A percentile compares a stretch with the other conserved stretches of the same genome.
Evolutionary conservation across 2,888 invertebrate genomes (phyloP).

Genomic region (Loripinus fragilis): DNA sequence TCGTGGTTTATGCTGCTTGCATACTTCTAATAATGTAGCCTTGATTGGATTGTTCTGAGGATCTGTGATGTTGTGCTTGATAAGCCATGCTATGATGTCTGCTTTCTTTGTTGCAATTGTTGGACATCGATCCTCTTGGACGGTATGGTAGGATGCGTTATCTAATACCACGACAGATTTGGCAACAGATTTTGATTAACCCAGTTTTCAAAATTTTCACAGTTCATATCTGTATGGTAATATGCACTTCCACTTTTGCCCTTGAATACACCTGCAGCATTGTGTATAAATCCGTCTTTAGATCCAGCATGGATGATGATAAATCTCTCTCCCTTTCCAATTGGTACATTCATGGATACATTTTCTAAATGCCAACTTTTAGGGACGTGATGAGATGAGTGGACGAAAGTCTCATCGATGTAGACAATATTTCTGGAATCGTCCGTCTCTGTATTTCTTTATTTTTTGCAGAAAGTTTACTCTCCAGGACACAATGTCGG

Average conservation of each 20-base stretch:
- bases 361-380: not conserved
- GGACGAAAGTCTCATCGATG: not conserved
- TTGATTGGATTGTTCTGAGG: too few relatives aligned
- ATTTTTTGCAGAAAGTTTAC: not conserved
- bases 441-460: not conserved
- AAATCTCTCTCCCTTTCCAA: not conserved
- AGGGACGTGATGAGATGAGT: not conserved
- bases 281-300: not conserved
- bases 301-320: not conserved
- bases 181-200: not conserved
- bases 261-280: not conserved
- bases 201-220: not conserved
- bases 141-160: not conserved
- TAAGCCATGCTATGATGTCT: too few relatives aligned
- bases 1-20: too few relatives aligned
- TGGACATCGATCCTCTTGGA: not conserved
- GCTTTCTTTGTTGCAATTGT: too few relatives aligned
- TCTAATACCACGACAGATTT: not conserved
- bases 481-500: not conserved
- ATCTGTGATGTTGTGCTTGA: too few relatives aligned
- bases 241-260: not conserved
- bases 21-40: too few relatives aligned
- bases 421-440: not conserved
- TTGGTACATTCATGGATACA: not conserved
- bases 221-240: not conserved